These are phyloP conservation scores for Aeoliscus strigatus DNA, from an alignment of 2,797 vertebrate species.

Conservation along the genomic window DNA sequence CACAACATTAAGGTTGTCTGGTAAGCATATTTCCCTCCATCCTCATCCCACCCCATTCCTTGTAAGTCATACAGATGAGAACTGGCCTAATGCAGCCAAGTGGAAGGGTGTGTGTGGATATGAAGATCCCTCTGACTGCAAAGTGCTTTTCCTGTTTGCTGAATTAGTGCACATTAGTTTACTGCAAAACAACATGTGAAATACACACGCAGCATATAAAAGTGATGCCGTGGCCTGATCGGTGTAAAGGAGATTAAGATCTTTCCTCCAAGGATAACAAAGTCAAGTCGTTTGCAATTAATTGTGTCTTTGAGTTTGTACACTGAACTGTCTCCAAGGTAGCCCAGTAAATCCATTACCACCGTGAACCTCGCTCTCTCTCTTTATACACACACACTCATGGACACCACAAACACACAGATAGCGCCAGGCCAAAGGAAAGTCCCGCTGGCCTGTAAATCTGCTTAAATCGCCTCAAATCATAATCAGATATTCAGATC, in stretches of 20 bases:
- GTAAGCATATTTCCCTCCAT: conserved; percentile 62
- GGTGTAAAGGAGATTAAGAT: conserved; percentile 23
- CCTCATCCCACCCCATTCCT: conserved; percentile 44
- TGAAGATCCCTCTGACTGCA: conserved; percentile 47
- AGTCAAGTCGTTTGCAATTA: conserved; percentile 24
- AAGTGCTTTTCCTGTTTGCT: conserved; percentile 54
- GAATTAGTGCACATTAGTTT: conserved; percentile 53
- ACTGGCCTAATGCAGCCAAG: conserved; percentile 61
- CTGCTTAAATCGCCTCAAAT: conserved; percentile 67
- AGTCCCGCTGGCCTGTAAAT: conserved; percentile 60
- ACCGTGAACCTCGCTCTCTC: conserved; percentile 19
- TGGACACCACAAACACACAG: conserved; percentile 14
- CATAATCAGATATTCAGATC: conserved; percentile 71
- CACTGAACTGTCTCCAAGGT: conserved; percentile 34
- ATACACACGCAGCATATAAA: background rate
- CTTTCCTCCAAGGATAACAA: conserved; percentile 16
- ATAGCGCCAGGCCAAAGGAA: conserved; percentile 51
- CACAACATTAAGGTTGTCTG: conserved; percentile 70
- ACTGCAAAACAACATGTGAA: conserved; percentile 19
- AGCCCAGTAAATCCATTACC: conserved; percentile 26
- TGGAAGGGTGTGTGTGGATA: conserved; percentile 40
- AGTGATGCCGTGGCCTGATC: conserved; percentile 10
- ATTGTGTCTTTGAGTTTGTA: conserved; percentile 33
- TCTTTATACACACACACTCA: conserved; percentile 13
- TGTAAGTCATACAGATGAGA: conserved; percentile 69